Percentiles rank a stretch among this genome's conserved stretches.
These are phyloP conservation scores for Melanostoma mellinum DNA, from an alignment of 2,888 invertebrate genomes.

Conservation along the genomic window DNA sequence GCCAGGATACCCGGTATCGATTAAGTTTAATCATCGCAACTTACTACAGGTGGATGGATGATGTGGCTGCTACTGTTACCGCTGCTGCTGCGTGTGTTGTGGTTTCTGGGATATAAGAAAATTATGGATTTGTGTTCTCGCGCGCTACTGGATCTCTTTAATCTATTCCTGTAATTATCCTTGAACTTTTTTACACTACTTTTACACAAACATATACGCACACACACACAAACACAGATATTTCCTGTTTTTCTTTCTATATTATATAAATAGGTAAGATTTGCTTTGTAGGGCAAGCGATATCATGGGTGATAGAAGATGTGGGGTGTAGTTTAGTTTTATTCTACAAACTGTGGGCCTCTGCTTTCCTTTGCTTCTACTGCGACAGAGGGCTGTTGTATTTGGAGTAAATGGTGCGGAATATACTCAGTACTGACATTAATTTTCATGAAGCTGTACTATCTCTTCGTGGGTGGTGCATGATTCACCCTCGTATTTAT, in stretches of 20 bases:
- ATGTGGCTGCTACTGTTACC: not conserved
- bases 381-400: slow-evolving; percentile 16
- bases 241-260: slow-evolving; percentile 17
- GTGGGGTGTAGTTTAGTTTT: too few species aligned
- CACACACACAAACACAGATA: too few species aligned
- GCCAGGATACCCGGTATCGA: slow-evolving; percentile 53
- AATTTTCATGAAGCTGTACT: slow-evolving; percentile 52
- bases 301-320: too few species aligned
- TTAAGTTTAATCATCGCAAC: slow-evolving; percentile 61
- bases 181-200: slow-evolving; percentile 55
- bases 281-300: too few species aligned
- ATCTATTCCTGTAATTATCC: slow-evolving; percentile 67
- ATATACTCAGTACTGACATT: slow-evolving; percentile 50
- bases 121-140: slow-evolving; percentile 57
- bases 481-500: slow-evolving; percentile 53
- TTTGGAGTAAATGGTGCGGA: slow-evolving; percentile 63
- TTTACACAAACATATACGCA: not conserved
- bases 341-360: too few species aligned
- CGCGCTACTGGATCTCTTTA: slow-evolving; percentile 39
- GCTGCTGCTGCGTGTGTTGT: not conserved
- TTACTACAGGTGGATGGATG: slow-evolving; percentile 61
- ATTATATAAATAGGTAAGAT: slow-evolving; percentile 15
- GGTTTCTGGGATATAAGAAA: slow-evolving; percentile 33
- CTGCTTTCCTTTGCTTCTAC: too few species aligned
- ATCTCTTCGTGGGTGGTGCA: slow-evolving; percentile 23